phyloP scores from a whole-genome alignment of 2,797 vertebrate genomes.

The Pangasius larnaudii region DNA sequence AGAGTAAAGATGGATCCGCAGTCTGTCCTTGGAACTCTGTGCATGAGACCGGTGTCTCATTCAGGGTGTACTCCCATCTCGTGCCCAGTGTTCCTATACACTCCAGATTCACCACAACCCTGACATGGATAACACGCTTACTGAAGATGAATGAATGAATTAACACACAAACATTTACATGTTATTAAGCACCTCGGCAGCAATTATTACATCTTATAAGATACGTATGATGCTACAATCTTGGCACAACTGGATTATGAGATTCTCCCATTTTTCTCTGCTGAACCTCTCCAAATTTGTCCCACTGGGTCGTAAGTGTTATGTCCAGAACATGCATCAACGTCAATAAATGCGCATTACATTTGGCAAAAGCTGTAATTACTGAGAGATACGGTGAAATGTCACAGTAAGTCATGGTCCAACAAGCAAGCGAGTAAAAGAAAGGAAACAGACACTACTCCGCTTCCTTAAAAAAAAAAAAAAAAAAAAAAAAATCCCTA shows the following conservation, averaged over 20 bases:
- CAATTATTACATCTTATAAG: background rate
- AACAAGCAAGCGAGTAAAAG: background rate
- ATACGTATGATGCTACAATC: background rate
- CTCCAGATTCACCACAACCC: background rate
- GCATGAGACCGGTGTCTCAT: background rate
- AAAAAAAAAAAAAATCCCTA: background rate
- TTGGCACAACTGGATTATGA: background rate
- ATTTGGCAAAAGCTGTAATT: background rate
- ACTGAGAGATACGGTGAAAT: background rate
- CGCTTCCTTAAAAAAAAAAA: background rate
- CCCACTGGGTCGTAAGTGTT: background rate
- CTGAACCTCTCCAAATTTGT: background rate
- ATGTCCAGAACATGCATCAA: background rate
- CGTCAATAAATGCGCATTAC: background rate
- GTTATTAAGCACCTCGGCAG: background rate
- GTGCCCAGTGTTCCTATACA: background rate
- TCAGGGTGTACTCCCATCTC: background rate
- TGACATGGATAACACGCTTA: background rate
- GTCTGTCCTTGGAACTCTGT: background rate
- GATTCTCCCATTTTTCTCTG: background rate
- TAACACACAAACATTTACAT: background rate
- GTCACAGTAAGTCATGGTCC: slow-evolving; percentile 7
- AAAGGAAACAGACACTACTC: slow-evolving; percentile 39
- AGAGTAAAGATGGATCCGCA: background rate
- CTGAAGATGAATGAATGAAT: background rate